Evolutionary conservation across 2,797 vertebrate genomes (phyloP).

Genomic region (Intellagama lesueurii): DNA sequence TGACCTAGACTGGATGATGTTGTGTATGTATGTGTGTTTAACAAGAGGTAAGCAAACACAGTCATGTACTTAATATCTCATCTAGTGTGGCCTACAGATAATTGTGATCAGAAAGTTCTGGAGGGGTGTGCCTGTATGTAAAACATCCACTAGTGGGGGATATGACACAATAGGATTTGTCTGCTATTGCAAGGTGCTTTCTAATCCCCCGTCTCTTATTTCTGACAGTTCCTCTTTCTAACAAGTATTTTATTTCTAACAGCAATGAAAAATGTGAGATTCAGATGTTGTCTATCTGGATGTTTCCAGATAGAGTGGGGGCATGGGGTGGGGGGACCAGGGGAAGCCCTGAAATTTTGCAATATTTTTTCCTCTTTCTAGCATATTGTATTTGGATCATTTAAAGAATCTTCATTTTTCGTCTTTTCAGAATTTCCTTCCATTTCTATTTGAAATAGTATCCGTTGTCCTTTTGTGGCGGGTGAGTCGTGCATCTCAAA

Average conservation of each 20-base stretch:
- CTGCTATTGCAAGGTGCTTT: not conserved
- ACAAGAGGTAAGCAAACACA: not conserved
- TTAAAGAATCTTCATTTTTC: not conserved
- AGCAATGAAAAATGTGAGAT: not conserved
- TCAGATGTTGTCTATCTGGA: not conserved
- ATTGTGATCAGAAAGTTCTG: too few species aligned
- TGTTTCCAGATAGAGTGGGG: not conserved
- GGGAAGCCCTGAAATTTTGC: not conserved
- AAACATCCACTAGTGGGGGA: not conserved
- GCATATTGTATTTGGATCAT: not conserved
- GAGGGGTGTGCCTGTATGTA: not conserved
- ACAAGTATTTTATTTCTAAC: too few species aligned
- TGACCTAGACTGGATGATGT: not conserved
- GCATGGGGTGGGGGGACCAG: not conserved
- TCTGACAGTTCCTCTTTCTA: not conserved
- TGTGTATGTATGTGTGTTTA: not conserved
- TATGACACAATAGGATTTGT: not conserved
- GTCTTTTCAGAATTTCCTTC: not conserved
- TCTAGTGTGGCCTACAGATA: not conserved
- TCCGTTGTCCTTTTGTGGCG: not conserved
- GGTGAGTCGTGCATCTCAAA: not conserved
- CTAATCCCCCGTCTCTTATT: not conserved
- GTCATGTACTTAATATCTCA: not conserved
- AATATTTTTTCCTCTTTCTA: not conserved
- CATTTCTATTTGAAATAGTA: conserved; percentile 4